phyloP scores from a whole-genome alignment of 2,797 vertebrate genomes.

The Poecilia wingei region DNA sequence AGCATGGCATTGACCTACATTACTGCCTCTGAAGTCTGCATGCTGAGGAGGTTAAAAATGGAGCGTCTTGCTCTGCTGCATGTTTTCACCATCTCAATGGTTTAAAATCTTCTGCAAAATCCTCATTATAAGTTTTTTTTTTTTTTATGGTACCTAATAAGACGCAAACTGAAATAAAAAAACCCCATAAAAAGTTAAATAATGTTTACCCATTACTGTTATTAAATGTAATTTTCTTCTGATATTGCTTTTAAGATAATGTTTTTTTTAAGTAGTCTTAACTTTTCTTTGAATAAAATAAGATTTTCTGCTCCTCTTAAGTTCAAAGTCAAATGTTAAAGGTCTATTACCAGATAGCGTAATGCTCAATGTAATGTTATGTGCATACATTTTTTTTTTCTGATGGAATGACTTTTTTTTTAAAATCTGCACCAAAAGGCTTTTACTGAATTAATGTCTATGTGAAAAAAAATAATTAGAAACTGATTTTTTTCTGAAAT shows the following conservation, averaged over 20 bases:
- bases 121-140: neutral
- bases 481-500: neutral
- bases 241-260: neutral
- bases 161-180: neutral
- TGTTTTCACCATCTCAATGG: neutral
- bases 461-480: neutral
- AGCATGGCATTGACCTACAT: neutral
- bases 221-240: neutral
- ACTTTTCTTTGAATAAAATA: neutral
- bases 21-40: neutral
- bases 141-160: neutral
- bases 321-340: neutral
- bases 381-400: neutral
- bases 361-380: neutral
- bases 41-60: constrained; percentile 2
- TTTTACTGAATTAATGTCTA: neutral
- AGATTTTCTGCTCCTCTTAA: neutral
- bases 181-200: neutral
- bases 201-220: too few species aligned
- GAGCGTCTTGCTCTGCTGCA: neutral
- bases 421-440: neutral
- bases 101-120: neutral
- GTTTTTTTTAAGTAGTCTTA: neutral
- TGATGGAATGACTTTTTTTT: too few species aligned
- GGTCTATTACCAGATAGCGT: neutral